A percentile compares a stretch with the other conserved stretches of the same genome.
phyloP scores from a whole-genome alignment of 2,113 vertebrate species.

The Aleadryas rufinucha region DNA sequence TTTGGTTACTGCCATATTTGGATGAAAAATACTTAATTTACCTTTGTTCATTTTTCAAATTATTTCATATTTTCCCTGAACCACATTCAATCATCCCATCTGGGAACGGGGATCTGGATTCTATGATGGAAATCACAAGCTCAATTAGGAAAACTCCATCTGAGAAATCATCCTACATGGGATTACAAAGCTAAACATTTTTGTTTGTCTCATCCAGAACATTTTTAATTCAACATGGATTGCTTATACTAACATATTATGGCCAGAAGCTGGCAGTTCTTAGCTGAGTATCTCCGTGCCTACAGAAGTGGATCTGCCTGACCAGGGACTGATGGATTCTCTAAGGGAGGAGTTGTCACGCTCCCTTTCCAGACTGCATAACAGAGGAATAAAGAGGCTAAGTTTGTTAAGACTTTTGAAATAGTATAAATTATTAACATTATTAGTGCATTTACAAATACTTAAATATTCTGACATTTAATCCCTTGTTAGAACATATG shows the following conservation, averaged over 20 bases:
- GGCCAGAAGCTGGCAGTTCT: neutral
- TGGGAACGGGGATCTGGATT: neutral
- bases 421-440: neutral
- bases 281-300: neutral
- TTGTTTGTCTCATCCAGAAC: neutral
- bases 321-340: neutral
- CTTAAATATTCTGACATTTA: neutral
- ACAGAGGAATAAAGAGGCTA: neutral
- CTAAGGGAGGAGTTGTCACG: neutral
- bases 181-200: neutral
- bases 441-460: neutral
- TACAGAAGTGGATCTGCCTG: neutral
- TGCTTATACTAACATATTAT: neutral
- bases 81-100: neutral
- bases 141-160: neutral
- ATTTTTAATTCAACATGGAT: neutral
- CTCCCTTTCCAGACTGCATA: neutral
- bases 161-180: neutral
- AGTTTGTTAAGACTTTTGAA: neutral
- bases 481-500: neutral
- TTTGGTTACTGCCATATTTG: neutral
- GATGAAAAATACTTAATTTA: neutral
- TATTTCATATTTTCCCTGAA: neutral
- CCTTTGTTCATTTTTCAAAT: neutral
- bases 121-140: neutral